Evolutionary conservation across 2,113 vertebrate genomes (phyloP), one percentile per base, ranked within the genome.

Genomic region (Hyperoodon ampullatus): DNA sequence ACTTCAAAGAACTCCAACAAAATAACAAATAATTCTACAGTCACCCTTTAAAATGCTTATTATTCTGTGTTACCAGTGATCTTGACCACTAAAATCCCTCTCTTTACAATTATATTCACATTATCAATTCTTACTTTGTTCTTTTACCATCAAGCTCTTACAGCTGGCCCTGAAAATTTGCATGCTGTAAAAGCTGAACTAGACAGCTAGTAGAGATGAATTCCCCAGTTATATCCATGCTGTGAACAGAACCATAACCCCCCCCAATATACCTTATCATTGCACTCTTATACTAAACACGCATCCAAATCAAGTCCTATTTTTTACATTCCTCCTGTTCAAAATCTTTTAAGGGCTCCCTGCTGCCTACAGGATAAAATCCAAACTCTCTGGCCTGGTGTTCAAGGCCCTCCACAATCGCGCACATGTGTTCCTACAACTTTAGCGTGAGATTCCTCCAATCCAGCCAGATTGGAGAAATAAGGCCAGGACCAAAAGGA

Each of bases 21-120:
- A 98, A 98, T 97, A 98, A 98, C 98, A 98, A 98, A 97, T 94
- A 98, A 98, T 98, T 98, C 97, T 84, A 95, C 58, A 98, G 97
- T 98, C 97, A 96, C 88, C 95, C 97, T 97, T 97, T 97, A 98
- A 98, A 98, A 98, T 97, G 91, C 98, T 98, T 96, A 97, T 98
- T 97, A 96, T 97, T 96, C 97, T 89, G 94, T 95, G 78, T 87
- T 95, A 95, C 90, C 0, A 14, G 94, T 97, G 96, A 98, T 98
- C 97, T 78, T 87, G 47, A 93, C 84, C 92, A 90, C 92, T 88
- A 95, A 98, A 97, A 63, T 81, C 88, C 83, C 96, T 96, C 96
- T 96, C 96, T 94, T 98, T 96, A 98, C 88, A 98, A 95, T 98
- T 98, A 97, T 72, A 86, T 93, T 97, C 96, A 96, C 80, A 96